These are phyloP conservation scores for Thysanoteuthis rhombus DNA, from an alignment of 2,888 invertebrate genomes.

Conservation along the genomic window DNA sequence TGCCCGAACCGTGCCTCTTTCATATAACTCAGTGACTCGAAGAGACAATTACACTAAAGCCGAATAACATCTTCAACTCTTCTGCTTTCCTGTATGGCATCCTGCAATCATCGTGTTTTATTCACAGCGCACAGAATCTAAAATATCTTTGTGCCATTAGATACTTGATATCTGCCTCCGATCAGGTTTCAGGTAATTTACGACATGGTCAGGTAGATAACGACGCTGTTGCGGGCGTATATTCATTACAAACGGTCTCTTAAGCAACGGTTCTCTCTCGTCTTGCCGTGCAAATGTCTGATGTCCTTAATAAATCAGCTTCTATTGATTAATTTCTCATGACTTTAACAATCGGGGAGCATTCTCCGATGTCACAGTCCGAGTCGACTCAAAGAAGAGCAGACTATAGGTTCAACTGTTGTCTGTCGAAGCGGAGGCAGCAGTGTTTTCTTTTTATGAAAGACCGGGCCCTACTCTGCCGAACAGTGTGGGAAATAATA, in stretches of 20 bases:
- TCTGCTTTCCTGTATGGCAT: not conserved
- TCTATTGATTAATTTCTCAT: not conserved
- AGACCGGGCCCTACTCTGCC: no score
- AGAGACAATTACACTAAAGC: not conserved
- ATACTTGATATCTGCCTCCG: not conserved
- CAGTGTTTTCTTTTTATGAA: no score
- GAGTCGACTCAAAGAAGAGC: not conserved
- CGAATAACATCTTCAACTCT: not conserved
- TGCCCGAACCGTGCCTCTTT: not conserved
- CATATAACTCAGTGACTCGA: not conserved
- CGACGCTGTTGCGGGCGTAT: not conserved
- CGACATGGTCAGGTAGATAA: not conserved
- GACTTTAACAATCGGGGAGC: not conserved
- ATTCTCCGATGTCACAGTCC: not conserved
- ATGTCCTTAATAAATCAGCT: not conserved
- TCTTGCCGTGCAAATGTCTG: not conserved
- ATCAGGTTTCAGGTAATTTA: constrained; percentile 12
- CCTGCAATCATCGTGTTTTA: not conserved
- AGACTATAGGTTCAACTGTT: not conserved
- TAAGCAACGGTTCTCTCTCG: not conserved
- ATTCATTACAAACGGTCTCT: not conserved
- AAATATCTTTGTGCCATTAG: not conserved
- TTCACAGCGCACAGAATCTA: not conserved
- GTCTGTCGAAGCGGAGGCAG: not conserved
- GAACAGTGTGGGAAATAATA: no score